phyloP scores from a whole-genome alignment of 2,888 invertebrate species.

The Balanococcus diminutus region DNA sequence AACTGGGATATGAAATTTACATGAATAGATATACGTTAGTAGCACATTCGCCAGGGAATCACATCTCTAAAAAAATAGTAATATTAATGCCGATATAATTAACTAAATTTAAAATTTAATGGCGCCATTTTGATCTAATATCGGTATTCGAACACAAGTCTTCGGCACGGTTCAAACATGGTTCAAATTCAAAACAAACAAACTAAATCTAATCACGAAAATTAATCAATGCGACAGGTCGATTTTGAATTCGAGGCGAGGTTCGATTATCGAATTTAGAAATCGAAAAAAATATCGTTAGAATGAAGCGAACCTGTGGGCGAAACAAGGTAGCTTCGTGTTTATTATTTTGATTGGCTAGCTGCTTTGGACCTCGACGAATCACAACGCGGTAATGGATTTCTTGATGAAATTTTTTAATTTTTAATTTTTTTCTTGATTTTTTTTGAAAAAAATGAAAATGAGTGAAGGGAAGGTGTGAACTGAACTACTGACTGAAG shows the following conservation, averaged over 20 bases:
- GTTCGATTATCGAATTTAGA: background rate
- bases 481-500: no score
- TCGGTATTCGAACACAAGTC: background rate
- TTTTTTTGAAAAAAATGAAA: no score
- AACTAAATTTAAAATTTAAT: slow-evolving; percentile 35
- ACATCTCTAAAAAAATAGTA: background rate
- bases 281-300: background rate
- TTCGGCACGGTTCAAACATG: background rate
- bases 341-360: no score
- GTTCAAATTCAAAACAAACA: slow-evolving; percentile 45
- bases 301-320: background rate
- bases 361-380: no score
- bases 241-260: background rate
- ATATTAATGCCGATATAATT: background rate
- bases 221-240: slow-evolving; percentile 33
- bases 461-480: no score
- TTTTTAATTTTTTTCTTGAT: no score
- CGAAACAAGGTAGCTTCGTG: background rate
- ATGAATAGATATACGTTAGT: background rate
- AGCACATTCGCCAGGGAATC: background rate
- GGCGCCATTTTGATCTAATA: slow-evolving; percentile 44
- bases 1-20: background rate
- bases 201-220: slow-evolving; percentile 44
- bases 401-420: no score
- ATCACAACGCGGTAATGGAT: no score